Evolutionary conservation across 1,140 invertebrate genomes (phyloP), one percentile per base, ranked within the genome.

Genomic region (Micrasema minimum): DNA sequence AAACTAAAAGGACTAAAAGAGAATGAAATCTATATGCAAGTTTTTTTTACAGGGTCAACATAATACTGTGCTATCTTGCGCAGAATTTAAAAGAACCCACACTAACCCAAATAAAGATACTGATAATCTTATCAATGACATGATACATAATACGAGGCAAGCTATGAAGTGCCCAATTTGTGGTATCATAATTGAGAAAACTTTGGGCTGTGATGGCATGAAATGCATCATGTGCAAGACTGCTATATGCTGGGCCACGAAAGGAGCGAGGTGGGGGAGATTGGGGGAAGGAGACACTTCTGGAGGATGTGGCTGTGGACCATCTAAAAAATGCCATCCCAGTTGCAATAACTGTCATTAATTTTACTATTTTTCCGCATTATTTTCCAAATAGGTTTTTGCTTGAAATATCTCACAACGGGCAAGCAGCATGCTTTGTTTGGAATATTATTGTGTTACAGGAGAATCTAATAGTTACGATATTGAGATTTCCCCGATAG

Each of bases 201-300:
- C 85, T 72, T 83, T 81, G 76, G 87, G 87, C 3, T 88, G 87
- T 81, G 87, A 88, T 77, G 88, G 86, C 85, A 79, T 88, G 22
- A 79, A 81, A 20, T 88, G 87, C 76, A 81, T 83, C 7, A 83
- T 86, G 57, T 88, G 87, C 76, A 80, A 86, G 68, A 85, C 83
- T 23, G 87, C 88, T 74, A 86, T 88, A 10, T 88, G 87, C 75
- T 88, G 87, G 87, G 85, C 85, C 4, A 88, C 86, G 2, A 55
- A 35, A 37, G 53, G 41, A 20, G 22, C 46, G 3, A 10, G 50
- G 12, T 51, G 50, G 50, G 50, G 50, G 6, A 14, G 6, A 10
- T 0, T 9, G 12, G 50, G 50, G 12, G 10, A 9, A 1, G 50
- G 50, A 11, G 50, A 51, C 23, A 22, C 0, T 23, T 22, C 50